Percentiles rank a stretch among this genome's conserved stretches.
These are phyloP conservation scores for Paracanthobrama guichenoti DNA, from an alignment of 2,113 vertebrate species.

Conservation along the genomic window DNA sequence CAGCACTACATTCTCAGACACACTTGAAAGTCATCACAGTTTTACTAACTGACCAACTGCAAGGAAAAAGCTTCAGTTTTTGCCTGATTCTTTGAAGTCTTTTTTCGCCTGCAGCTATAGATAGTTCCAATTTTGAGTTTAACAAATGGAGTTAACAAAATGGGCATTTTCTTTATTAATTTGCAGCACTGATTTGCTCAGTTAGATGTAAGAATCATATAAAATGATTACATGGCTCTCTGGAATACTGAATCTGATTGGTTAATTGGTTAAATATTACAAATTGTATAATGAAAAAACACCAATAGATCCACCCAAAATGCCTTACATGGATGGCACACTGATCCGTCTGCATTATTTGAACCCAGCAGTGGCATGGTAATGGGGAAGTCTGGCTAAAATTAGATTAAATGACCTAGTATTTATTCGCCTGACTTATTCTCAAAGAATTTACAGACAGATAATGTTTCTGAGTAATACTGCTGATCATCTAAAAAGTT, in stretches of 20 bases:
- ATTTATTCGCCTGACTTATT: background rate
- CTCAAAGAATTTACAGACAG: background rate
- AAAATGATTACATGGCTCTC: background rate
- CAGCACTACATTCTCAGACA: background rate
- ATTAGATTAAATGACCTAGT: conserved; percentile 11
- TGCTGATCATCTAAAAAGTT: background rate
- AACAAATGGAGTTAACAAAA: background rate
- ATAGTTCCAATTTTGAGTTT: background rate
- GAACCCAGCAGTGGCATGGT: background rate
- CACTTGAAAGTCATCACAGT: background rate
- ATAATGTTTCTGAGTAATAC: background rate
- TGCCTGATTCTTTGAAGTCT: background rate
- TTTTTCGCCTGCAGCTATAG: background rate
- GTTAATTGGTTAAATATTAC: background rate
- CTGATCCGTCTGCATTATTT: background rate
- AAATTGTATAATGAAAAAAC: background rate
- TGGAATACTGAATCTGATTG: background rate
- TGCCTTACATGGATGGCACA: background rate
- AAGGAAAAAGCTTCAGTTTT: background rate
- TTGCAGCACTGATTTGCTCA: background rate
- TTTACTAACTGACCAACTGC: background rate
- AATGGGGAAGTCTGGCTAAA: background rate
- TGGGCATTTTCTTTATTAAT: background rate
- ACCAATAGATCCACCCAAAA: background rate
- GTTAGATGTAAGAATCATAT: background rate